A percentile compares a stretch with the other conserved stretches of the same genome.
phyloP scores from a whole-genome alignment of 1,140 invertebrate genomes.

The Lerema accius region DNA sequence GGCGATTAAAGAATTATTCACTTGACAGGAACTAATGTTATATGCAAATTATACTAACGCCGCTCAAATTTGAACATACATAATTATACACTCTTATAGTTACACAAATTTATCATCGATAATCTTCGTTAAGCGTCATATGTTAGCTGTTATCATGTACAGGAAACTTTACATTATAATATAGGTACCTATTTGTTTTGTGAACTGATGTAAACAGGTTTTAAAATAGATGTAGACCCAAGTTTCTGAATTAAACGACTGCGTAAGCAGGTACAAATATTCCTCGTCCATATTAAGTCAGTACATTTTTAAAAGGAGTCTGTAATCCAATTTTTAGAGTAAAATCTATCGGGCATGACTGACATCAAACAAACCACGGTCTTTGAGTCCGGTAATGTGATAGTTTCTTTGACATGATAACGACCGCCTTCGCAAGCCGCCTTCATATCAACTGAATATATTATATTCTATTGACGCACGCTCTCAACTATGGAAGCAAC shows the following conservation, averaged over 20 bases:
- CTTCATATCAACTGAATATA: conserved; percentile 73
- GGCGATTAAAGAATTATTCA: too few species aligned
- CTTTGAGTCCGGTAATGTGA: conserved; percentile 75
- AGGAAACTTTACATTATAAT: too few species aligned
- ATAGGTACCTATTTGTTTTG: too few species aligned
- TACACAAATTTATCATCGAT: too few species aligned
- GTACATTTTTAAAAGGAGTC: conserved; percentile 37
- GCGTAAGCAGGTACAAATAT: not conserved
- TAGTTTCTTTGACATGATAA: conserved; percentile 81
- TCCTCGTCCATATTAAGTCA: not conserved
- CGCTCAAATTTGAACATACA: too few species aligned
- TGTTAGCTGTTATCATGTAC: too few species aligned
- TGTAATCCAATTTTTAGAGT: conserved; percentile 55
- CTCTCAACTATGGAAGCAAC: conserved; percentile 41
- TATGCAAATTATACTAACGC: too few species aligned
- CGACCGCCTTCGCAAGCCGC: conserved; percentile 59
- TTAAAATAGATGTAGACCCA: too few species aligned
- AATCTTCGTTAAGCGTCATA: too few species aligned
- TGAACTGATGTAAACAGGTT: too few species aligned
- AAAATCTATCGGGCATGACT: conserved; percentile 50
- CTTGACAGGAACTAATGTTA: too few species aligned
- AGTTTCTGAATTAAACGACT: not conserved
- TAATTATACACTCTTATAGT: too few species aligned
- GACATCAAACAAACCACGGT: conserved; percentile 72
- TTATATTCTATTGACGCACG: conserved; percentile 64